Evolutionary conservation across 2,797 vertebrate genomes (phyloP).

Genomic region (Pogoniulus pusillus): DNA sequence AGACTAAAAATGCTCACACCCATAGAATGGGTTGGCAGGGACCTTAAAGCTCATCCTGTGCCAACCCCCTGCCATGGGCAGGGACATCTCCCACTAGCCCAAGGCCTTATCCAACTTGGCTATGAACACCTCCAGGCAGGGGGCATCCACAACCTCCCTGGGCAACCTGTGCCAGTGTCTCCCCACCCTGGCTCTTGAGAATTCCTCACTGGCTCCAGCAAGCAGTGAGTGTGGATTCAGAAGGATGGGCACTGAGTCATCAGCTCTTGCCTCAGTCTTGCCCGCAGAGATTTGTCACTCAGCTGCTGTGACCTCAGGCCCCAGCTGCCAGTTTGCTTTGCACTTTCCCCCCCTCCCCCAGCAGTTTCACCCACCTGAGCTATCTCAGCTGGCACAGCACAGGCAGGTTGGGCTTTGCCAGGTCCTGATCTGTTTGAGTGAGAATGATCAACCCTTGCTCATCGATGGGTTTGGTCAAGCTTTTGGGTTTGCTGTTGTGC

Average conservation of each 20-base stretch:
- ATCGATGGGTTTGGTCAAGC: slow-evolving; percentile 18
- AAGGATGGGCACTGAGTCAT: slow-evolving; percentile 20
- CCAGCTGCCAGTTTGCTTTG: not conserved
- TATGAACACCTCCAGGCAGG: too few species aligned
- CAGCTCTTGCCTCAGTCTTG: not conserved
- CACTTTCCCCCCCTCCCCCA: not conserved
- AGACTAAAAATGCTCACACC: not conserved
- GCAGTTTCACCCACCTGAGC: not conserved
- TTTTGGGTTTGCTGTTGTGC: slow-evolving; percentile 40
- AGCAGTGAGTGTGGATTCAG: not conserved
- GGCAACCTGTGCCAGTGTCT: too few species aligned
- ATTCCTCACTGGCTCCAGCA: not conserved
- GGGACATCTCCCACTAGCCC: too few species aligned
- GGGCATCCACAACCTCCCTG: too few species aligned
- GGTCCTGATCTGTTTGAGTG: not conserved
- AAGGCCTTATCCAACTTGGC: too few species aligned
- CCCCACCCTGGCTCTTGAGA: too few species aligned
- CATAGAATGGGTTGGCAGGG: not conserved
- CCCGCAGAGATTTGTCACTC: not conserved
- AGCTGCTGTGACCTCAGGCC: not conserved
- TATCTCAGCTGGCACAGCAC: not conserved
- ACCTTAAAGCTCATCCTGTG: too few species aligned
- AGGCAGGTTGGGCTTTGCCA: not conserved
- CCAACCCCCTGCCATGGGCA: too few species aligned
- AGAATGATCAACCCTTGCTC: slow-evolving; percentile 43